Evolutionary conservation across 1,140 invertebrate genomes (phyloP), one percentile per base, ranked within the genome.

Genomic region (Drosophila parvula): DNA sequence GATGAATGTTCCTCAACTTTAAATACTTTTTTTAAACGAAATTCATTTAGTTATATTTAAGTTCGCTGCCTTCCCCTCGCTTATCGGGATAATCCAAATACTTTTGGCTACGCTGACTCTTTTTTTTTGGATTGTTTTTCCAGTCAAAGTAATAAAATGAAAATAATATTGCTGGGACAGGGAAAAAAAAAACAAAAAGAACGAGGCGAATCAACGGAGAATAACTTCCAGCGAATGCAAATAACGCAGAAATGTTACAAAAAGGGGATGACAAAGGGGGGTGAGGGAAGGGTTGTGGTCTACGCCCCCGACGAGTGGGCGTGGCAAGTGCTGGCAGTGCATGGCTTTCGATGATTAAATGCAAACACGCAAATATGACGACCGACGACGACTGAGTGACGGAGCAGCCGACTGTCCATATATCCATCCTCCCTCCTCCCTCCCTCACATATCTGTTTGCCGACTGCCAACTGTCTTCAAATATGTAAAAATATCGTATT

Each of bases 341-440:
- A 88, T 80, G 74, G 77, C 74, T 89, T 88, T 88, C 84, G 85
- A 88, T 88, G 84, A 88, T 88, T 88, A 88, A 88, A 88, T 88
- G 84, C 84, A 88, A 88, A 88, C 84, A 88, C 84, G 84, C 84
- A 88, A 89, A 89, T 88, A 89, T 89, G 84, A 88, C 79, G 83
- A 88, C 62, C 69, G 74, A 70, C 61, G 63, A 68, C 81, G 58
- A 51, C 81, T 32, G 60, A 68, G 61, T 51, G 41, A 63, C 59
- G 34, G 44, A 45, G 47, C 47, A 14, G 57, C 75, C 22, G 62
- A 61, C 81, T 65, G 60, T 83, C 53, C 34, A n/a, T 83, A 36
- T 83, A 30, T 63, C 14, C 12, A 41, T 41, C 12, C 12, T 41
- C 63, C 38, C 58, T n/a, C 53, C 44, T 36, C 44, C 32, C 59